These are phyloP conservation scores for Cnemophilus loriae DNA, from an alignment of 2,113 vertebrate genomes.

Conservation along the genomic window DNA sequence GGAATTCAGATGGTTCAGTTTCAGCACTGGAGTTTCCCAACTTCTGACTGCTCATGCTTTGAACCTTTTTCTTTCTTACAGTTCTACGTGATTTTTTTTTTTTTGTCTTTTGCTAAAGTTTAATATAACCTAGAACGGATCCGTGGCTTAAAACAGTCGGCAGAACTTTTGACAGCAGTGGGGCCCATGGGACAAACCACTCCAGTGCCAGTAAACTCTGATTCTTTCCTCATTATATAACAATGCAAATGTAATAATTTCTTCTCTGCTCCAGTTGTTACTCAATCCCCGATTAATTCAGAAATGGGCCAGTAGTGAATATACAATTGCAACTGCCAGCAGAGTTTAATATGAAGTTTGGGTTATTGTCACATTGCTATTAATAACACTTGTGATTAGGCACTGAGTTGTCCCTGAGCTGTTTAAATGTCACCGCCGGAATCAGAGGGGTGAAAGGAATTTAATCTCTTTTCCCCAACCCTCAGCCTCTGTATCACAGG, in stretches of 20 bases:
- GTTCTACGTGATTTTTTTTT: not conserved
- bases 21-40: not conserved
- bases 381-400: constrained; percentile 9
- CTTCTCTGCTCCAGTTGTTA: constrained; percentile 40
- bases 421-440: not conserved
- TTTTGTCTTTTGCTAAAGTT: not conserved
- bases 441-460: not conserved
- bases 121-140: not conserved
- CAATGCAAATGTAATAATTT: constrained; percentile 45
- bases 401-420: constrained; percentile 8
- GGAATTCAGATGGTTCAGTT: not conserved
- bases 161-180: not conserved
- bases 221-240: not conserved
- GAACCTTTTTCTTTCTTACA: not conserved
- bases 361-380: constrained; percentile 31
- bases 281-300: constrained; percentile 46
- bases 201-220: not conserved
- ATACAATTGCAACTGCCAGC: constrained; percentile 1
- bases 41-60: not conserved
- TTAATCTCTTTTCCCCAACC: not conserved
- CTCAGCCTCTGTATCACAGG: not conserved
- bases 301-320: constrained; percentile 37
- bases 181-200: not conserved
- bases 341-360: constrained; percentile 17
- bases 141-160: not conserved